Percentiles rank a stretch among this genome's conserved stretches.
Evolutionary conservation across 1,140 invertebrate genomes (phyloP).

Genomic region (Olivierus martensii): DNA sequence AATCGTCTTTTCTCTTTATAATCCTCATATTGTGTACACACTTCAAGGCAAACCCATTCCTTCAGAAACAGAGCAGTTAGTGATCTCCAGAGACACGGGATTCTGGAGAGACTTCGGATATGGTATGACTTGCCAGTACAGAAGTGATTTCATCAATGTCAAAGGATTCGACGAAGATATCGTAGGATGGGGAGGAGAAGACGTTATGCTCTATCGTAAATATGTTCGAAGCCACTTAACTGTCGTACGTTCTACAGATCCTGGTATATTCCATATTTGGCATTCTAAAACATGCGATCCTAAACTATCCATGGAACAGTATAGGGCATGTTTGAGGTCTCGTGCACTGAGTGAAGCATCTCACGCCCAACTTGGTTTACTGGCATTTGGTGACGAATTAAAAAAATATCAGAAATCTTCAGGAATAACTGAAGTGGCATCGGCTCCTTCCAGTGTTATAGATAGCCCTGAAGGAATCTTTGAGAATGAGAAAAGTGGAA

Average conservation of each 20-base stretch:
- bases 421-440: conserved; percentile 15
- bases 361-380: conserved; percentile 59
- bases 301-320: conserved; percentile 50
- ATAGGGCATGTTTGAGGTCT: conserved; percentile 58
- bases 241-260: conserved; percentile 62
- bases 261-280: conserved; percentile 70
- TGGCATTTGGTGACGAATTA: conserved; percentile 61
- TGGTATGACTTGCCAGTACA: conserved; percentile 71
- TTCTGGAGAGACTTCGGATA: conserved; percentile 77
- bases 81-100: conserved; percentile 63
- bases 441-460: too few relatives aligned
- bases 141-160: conserved; percentile 58
- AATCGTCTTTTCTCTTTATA: conserved; percentile 70
- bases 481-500: too few relatives aligned
- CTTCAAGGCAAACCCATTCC: conserved; percentile 46
- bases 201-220: conserved; percentile 64
- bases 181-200: conserved; percentile 66
- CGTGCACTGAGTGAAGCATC: conserved; percentile 64
- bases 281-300: conserved; percentile 52
- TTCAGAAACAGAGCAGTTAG: conserved; percentile 45
- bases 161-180: conserved; percentile 57
- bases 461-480: too few relatives aligned
- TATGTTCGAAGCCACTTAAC: conserved; percentile 46
- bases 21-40: conserved; percentile 56
- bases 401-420: conserved; percentile 26